Conservation (phyloP, 2,113 vertebrate genomes). For the Tor tambroides region DNA sequence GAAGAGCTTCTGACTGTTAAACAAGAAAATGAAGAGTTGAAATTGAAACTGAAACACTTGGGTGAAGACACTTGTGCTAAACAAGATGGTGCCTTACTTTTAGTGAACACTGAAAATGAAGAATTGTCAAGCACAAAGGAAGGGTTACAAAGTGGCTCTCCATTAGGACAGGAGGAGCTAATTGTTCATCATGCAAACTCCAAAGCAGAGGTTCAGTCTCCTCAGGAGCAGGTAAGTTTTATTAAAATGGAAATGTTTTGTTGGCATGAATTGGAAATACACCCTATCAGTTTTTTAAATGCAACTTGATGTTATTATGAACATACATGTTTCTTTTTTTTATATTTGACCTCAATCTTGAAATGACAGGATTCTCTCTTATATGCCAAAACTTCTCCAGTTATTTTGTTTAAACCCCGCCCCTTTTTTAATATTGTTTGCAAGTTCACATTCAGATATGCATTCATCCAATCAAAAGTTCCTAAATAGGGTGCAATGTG, state of each 20-base stretch:
- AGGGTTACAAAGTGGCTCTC: background rate
- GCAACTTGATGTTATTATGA: background rate
- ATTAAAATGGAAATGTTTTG: background rate
- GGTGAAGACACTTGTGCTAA: background rate
- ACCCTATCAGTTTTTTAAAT: background rate
- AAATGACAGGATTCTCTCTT: background rate
- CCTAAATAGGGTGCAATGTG: too few species aligned
- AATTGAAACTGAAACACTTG: conserved; percentile 55
- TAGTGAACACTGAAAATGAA: conserved; percentile 29
- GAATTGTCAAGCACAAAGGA: background rate
- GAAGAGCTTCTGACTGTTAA: conserved; percentile 58
- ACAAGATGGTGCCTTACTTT: background rate
- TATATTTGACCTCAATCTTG: background rate
- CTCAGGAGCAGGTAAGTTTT: conserved; percentile 50
- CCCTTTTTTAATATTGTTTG: too few species aligned
- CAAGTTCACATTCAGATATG: too few species aligned
- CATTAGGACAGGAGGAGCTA: conserved; percentile 31
- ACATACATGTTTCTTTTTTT: background rate
- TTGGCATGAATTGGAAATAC: background rate
- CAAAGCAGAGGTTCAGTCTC: conserved; percentile 3
- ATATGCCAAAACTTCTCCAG: too few species aligned
- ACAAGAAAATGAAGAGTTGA: conserved; percentile 63
- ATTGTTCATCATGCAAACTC: conserved; percentile 6
- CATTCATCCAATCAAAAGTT: too few species aligned
- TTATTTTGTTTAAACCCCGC: too few species aligned